Base-by-base conservation (phyloP, 2,888 invertebrate genomes). In the Acrobasis repandana region DNA sequence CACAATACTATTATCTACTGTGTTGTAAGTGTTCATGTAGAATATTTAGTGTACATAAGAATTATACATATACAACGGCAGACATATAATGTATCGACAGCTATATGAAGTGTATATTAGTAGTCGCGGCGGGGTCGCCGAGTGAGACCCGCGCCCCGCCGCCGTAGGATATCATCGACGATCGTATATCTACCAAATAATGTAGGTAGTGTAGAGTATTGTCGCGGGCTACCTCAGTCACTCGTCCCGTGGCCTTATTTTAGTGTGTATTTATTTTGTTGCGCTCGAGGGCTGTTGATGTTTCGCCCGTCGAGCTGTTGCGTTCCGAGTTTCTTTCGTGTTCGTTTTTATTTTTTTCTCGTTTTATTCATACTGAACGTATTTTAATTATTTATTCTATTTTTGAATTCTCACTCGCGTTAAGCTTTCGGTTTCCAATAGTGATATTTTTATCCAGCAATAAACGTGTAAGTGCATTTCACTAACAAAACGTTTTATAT, bases 381-480 rank as follows among this genome's bases (percentile, higher is more conserved):
- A 86, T 88, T 86, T 82, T 85, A 82, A 87, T 87, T 88, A 90
- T 89, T 91, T 90, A 90, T 90, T 89, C 80, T 82, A 82, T 86
- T 86, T 58, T 85, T 77, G 79, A 86, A 88, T 85, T 87, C 83
- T 88, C 87, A 83, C 82, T 82, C 85, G 82, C 79, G 78, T 79
- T 77, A 86, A 86, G 86, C 88, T 83, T 85, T 67, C 85, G 88
- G 90, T 90, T 90, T 90, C 88, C 89, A 89, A 82, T 90, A 90
- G 93, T 93, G 92, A 93, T 93, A 92, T 92, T 92, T 84, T 88
- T 85, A 88, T 86, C 83, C 86, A 92, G 92, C 92, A 92, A 93
- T 92, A 92, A 90, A 81, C 76, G 78, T 80, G 75, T 83, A 86
- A 87, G 88, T 89, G 91, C 91, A 91, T 92, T 92, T 91, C 86